Base-by-base conservation (phyloP, 2,113 vertebrate genomes). In the Rhabdornis inornatus region DNA sequence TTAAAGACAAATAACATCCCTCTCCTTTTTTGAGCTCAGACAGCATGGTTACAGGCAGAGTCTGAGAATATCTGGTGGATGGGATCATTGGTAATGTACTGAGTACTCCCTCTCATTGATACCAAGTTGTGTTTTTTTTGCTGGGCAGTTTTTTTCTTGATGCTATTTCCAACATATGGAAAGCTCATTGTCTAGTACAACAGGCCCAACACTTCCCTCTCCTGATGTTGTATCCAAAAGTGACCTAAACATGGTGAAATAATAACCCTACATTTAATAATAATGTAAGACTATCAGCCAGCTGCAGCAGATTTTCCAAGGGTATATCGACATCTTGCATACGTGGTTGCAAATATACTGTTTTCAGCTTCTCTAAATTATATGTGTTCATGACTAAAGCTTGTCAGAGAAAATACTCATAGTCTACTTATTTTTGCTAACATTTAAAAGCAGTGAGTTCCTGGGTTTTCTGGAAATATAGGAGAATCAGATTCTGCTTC, bases 211-310 rank as follows among this genome's bases (percentile, higher is more conserved):
- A 44, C 57, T 90, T 83, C 61, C 68, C 47, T 74, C 64, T 87
- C 74, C 35, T 88, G 49, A 76, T 64, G 44, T 75, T 95, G 75
- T 45, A 78, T 94, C 93, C 94, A 94, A 93, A 87, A 96, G 64
- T 95, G 92, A 96, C 75, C 60, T 95, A 95, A 93, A 96, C 83
- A 93, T 70, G 42, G 85, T 75, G 82, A 95, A 95, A 95, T 83
- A 92, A 92, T 84, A 87, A 63, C 65, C 47, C 23, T 27, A 60
- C 31, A 45, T 87, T 78, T 83, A 96, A 89, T 87, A 77, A 81
- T 68, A 71, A 15, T 82, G 25, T 35, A 75, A 71, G 78, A 71
- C n/a, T 76, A 77, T 83, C 61, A 77, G 59, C 65, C 95, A 95
- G 70, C 71, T 91, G 65, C 59, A 96, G 92, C 21, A 75, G 49